A percentile compares a stretch with the other conserved stretches of the same genome.
Evolutionary conservation across 2,797 vertebrate genomes (phyloP).

Genomic region (Phrynocephalus forsythii): DNA sequence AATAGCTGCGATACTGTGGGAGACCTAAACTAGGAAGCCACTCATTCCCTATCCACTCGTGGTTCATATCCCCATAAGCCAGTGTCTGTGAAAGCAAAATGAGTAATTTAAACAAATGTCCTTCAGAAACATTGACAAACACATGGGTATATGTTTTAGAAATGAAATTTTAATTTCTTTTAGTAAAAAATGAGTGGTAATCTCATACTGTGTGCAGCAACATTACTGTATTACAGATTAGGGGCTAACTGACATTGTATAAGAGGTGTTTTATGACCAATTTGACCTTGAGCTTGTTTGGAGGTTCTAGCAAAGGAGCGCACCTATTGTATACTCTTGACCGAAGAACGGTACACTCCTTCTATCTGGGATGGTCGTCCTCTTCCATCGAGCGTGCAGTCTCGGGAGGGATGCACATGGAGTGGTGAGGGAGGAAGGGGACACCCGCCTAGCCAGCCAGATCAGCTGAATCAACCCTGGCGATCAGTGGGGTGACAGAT

Average conservation of each 20-base stretch:
- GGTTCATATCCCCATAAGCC: slow-evolving; percentile 91
- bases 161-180: background rate
- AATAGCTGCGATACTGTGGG: slow-evolving; percentile 90
- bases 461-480: no score
- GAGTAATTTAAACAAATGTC: slow-evolving; percentile 19
- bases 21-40: slow-evolving; percentile 89
- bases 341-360: no score
- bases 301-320: no score
- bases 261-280: background rate
- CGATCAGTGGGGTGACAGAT: no score
- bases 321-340: no score
- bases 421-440: no score
- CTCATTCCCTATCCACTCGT: slow-evolving; percentile 89
- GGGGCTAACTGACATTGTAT: background rate
- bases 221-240: background rate
- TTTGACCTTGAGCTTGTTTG: no score
- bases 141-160: no score
- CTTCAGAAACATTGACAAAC: slow-evolving; percentile 12
- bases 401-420: no score
- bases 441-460: no score
- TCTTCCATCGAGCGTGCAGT: no score
- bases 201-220: background rate
- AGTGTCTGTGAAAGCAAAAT: slow-evolving; percentile 77
- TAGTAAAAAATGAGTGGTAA: background rate
- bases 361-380: no score